Evolutionary conservation across 2,888 invertebrate species (phyloP).

Genomic region (Drosophila acutilabella): DNA sequence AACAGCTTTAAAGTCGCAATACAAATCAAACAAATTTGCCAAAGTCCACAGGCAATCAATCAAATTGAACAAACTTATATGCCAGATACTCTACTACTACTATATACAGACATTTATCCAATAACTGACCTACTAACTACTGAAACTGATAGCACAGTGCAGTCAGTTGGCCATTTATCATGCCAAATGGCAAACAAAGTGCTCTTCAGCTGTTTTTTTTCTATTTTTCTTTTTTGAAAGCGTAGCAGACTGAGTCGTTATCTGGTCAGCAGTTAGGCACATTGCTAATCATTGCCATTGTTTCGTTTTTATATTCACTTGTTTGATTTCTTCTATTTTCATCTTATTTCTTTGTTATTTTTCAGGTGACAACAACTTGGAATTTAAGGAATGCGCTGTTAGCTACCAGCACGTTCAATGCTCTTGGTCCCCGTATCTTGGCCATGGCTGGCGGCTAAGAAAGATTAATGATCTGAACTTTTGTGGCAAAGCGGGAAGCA

Average conservation of each 20-base stretch:
- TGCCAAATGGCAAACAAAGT: conserved; percentile 68
- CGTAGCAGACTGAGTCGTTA: conserved; percentile 24
- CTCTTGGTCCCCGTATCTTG: conserved; percentile 16
- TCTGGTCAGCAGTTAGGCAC: conserved; percentile 55
- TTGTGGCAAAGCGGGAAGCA: conserved; percentile 54
- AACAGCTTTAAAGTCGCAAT: conserved; percentile 57
- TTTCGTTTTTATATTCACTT: conserved; percentile 14
- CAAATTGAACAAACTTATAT: conserved; percentile 53
- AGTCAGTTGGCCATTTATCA: conserved; percentile 63
- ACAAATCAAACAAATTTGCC: conserved; percentile 67
- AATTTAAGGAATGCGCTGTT: conserved; percentile 23
- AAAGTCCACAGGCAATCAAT: conserved; percentile 68
- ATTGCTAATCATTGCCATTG: conserved; percentile 67
- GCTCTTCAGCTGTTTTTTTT: conserved; percentile 23
- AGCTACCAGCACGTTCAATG: conserved; percentile 49
- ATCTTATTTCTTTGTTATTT: conserved; percentile 31
- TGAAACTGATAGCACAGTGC: conserved; percentile 34
- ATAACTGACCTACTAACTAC: conserved; percentile 67
- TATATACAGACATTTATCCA: conserved; percentile 51
- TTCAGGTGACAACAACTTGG: conserved; percentile 34
- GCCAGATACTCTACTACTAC: conserved; percentile 8
- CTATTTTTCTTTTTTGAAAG: background rate
- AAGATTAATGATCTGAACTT: conserved; percentile 72
- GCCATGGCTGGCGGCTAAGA: conserved; percentile 54
- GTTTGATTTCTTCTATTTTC: conserved; percentile 23